Evolutionary conservation across 2,888 invertebrate species (phyloP).

Genomic region (Herminia tarsipennalis): DNA sequence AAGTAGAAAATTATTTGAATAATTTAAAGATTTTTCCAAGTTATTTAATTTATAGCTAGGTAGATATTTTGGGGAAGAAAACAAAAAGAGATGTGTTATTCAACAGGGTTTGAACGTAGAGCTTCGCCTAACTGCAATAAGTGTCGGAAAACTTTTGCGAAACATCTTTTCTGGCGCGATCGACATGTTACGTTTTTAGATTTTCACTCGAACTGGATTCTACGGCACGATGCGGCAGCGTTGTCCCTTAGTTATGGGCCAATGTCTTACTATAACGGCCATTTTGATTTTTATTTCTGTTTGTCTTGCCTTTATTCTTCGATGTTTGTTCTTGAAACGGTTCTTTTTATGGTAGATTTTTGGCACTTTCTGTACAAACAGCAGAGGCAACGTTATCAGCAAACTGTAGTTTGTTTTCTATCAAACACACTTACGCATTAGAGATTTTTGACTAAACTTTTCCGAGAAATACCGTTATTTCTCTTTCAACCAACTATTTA

Average conservation of each 20-base stretch:
- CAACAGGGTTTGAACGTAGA: constrained; percentile 18
- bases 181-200: constrained; percentile 74
- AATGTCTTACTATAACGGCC: constrained; percentile 55
- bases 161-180: constrained; percentile 68
- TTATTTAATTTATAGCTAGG: constrained; percentile 19
- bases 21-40: constrained; percentile 13
- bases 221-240: constrained; percentile 42
- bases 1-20: too few relatives aligned
- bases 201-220: constrained; percentile 49
- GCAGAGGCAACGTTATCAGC: too few relatives aligned
- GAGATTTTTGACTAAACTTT: too few relatives aligned
- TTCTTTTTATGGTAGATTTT: neutral
- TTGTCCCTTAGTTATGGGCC: constrained; percentile 58
- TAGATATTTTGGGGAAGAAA: constrained; percentile 20
- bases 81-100: constrained; percentile 25
- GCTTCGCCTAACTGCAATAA: constrained; percentile 64
- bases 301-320: constrained; percentile 29
- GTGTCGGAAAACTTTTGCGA: constrained; percentile 70
- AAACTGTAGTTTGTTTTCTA: too few relatives aligned
- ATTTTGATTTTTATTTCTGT: constrained; percentile 58
- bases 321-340: constrained; percentile 21
- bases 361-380: neutral
- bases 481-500: too few relatives aligned
- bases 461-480: too few relatives aligned
- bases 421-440: too few relatives aligned